Evolutionary conservation across 2,888 invertebrate species (phyloP), one percentile per base, ranked within the genome.

Genomic region (Sinopyrophorus schimmeli): DNA sequence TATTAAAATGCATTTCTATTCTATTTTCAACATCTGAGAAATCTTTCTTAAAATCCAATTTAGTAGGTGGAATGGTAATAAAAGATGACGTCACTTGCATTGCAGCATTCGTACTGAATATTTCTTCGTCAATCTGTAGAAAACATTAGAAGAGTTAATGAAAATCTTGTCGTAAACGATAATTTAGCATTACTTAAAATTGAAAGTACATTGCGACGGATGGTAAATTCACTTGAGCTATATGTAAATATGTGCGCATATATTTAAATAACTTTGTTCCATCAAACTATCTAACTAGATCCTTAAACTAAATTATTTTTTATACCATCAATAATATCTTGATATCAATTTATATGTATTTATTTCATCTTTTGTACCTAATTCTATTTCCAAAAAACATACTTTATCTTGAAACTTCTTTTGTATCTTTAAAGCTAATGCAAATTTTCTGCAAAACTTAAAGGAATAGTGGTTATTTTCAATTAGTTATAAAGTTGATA

Each of bases 41-140:
- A 61, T 87, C 84, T 59, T 86, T 87, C 59, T 82, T 85, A 28
- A 84, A 79, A 56, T 79, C 76, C 60, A 85, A 74, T 57, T 80
- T 80, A 12, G 83, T 82, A 54, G 76, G 80, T 41, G 88, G 87
- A 38, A 87, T 75, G 2, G 78, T 78, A 11, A 88, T 72, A 37
- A 80, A 76, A 0, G 80, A 76, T 0, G 87, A 84, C 0, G 80
- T 79, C 1, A 87, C 71, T 55, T 82, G 76, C 31, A 68, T 60
- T 28, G 55, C 55, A 15, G 66, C 57, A 35, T 58, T 62, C 16
- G 66, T 48, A 57, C 86, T 83, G 6, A 86, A 69, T 61, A 82
- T 83, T 2, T 79, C 80, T 7, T 84, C 82, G 41, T 86, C 84
- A 11, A 80, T 65, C 80, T 81, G 66, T n/a, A n/a, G n/a, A n/a